Conservation (phyloP, 2,113 vertebrate species). For the Nycticorax nycticorax region DNA sequence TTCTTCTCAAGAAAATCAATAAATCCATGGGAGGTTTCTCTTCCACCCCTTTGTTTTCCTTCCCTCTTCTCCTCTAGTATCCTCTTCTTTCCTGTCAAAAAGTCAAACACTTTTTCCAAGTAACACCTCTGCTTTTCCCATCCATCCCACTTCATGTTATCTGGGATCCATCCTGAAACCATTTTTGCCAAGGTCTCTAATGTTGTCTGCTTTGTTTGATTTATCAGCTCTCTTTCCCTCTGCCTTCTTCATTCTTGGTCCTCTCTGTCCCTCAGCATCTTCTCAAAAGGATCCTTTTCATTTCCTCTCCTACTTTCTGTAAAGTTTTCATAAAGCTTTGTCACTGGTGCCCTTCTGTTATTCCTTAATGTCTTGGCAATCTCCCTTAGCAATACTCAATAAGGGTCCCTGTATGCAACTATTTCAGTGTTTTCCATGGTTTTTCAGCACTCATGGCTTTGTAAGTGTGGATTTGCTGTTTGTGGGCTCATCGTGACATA, state of each 20-base stretch:
- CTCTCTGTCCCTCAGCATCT: neutral
- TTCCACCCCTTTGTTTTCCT: neutral
- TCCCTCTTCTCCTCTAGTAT: neutral
- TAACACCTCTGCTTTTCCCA: neutral
- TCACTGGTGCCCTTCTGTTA: neutral
- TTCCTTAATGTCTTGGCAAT: neutral
- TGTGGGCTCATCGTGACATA: neutral
- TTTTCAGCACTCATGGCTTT: neutral
- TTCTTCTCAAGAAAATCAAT: neutral
- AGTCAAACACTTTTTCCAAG: neutral
- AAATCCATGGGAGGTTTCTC: neutral
- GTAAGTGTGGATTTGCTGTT: neutral
- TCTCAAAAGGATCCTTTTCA: neutral
- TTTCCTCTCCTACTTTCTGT: neutral
- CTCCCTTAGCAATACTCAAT: neutral
- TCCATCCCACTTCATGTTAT: neutral
- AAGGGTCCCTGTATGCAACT: neutral
- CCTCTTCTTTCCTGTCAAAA: neutral
- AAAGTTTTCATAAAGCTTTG: neutral
- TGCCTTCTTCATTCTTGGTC: neutral
- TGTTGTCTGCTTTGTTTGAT: neutral
- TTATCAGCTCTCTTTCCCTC: neutral
- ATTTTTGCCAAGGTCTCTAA: neutral
- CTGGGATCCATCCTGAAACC: neutral
- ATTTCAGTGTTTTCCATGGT: neutral